These are phyloP conservation scores for Balaeniceps rex DNA, from an alignment of 2,113 vertebrate species.

Conservation along the genomic window DNA sequence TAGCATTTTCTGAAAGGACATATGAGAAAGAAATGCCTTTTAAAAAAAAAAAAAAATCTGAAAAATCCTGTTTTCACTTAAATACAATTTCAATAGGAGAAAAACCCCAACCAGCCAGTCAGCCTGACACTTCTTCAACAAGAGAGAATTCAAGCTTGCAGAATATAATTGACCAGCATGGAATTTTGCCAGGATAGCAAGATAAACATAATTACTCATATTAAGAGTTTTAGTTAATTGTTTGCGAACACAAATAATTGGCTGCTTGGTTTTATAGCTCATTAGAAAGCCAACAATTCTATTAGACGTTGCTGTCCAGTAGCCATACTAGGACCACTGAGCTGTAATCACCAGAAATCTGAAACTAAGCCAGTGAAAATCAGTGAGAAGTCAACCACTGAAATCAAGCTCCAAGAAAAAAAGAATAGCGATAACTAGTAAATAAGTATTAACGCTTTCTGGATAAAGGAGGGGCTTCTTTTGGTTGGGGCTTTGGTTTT, in stretches of 20 bases:
- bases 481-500: background rate
- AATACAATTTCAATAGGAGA: background rate
- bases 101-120: background rate
- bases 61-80: background rate
- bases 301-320: background rate
- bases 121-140: background rate
- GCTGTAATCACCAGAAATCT: background rate
- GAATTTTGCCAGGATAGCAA: conserved; percentile 31
- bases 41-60: background rate
- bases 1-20: background rate
- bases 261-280: background rate
- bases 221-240: conserved; percentile 46
- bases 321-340: background rate
- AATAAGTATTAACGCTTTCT: background rate
- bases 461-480: background rate
- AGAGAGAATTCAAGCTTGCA: background rate
- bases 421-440: accelerated
- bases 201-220: conserved; percentile 40
- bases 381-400: background rate
- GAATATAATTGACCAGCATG: background rate
- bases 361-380: background rate
- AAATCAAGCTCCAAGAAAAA: background rate
- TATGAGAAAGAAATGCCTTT: background rate
- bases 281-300: background rate
- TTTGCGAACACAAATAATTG: conserved; percentile 17